Base-by-base conservation (phyloP, 2,888 invertebrate species). In the Phoenoteleia sp. region DNA sequence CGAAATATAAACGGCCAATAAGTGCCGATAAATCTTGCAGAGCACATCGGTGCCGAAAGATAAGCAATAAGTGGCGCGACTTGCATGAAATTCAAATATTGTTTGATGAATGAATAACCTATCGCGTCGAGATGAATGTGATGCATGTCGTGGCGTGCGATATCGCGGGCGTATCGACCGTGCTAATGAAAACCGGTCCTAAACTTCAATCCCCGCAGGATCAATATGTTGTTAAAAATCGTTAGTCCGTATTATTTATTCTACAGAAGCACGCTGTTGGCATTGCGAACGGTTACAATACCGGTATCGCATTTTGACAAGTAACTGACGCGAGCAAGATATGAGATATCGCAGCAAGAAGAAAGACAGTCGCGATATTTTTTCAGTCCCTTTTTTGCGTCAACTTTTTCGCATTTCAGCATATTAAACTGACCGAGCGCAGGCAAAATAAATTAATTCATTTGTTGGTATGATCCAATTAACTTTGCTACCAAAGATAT, bases 81-180 rank as follows among this genome's bases (percentile, higher is more conserved):
- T 82, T 54, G 69, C 56, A 76, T 82, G 69, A 77, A 77, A 77
- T 82, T 82, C 71, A 82, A 82, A 77, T 77, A 72, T 45, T 58
- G 77, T 77, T 83, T 72, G 77, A 83, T 72, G 64, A 79, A 83
- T 82, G 72, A 76, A 76, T 82, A 82, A 76, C 77, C 64, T 27
- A 75, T 69, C 54, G 71, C 45, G 27, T n/a, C 33, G 72, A 54
- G 74, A 81, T 64, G 81, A 81, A 74, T 25, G 45, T 19, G 64
- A 66, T 58, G 72, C 13, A 52, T 58, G 72, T 77, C 56, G 76
- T 19, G 33, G 33, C 49, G 23, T 49, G 49, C 49, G 23, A 58
- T 77, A 69, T 69, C 69, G 67, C 49, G 56, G 23, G 47, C 66
- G 33, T 67, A 64, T 71, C 56, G 36, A 45, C 19, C 39, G 25